A percentile compares a stretch with the other conserved stretches of the same genome.
phyloP scores from a whole-genome alignment of 2,113 vertebrate genomes.

The Grantiella picta region DNA sequence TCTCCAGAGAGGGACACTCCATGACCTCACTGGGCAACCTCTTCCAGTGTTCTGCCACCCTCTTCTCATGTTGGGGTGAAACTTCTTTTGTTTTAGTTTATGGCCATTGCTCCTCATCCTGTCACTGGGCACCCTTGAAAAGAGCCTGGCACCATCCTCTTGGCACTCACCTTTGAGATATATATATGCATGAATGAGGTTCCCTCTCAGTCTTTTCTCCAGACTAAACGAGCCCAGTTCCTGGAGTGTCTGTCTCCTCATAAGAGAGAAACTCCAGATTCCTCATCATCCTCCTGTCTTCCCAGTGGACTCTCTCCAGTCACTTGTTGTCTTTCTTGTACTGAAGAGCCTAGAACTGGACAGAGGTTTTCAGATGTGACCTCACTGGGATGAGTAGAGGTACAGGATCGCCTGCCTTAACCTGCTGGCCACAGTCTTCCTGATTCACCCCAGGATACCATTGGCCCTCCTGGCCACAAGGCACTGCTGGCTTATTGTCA shows the following conservation, averaged over 20 bases:
- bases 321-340: background rate
- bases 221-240: background rate
- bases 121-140: background rate
- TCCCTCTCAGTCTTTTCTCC: background rate
- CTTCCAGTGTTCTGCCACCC: background rate
- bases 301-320: background rate
- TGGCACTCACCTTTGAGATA: background rate
- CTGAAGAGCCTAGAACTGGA: background rate
- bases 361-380: background rate
- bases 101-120: background rate
- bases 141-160: background rate
- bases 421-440: background rate
- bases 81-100: background rate
- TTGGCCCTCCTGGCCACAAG: background rate
- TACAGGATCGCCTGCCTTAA: too few species aligned
- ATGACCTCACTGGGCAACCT: background rate
- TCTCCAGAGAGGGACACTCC: background rate
- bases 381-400: background rate
- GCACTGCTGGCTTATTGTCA: background rate
- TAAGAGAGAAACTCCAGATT: background rate
- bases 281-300: background rate
- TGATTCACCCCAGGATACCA: rapidly evolving
- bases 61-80: background rate
- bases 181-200: background rate
- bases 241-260: background rate